Evolutionary conservation across 2,797 vertebrate genomes (phyloP).

Genomic region (Vireo griseus): DNA sequence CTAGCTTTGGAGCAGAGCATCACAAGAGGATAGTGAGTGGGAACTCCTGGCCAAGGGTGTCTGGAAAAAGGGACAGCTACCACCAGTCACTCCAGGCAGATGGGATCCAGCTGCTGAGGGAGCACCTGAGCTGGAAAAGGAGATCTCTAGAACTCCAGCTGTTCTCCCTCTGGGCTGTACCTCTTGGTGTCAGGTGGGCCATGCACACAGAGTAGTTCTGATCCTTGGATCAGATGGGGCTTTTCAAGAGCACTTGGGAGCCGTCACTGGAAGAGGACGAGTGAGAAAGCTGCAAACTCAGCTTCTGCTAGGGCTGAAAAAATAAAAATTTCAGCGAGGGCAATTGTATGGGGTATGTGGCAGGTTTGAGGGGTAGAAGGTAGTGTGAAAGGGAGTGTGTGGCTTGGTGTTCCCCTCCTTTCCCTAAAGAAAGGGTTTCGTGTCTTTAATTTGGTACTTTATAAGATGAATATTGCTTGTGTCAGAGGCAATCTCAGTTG

Average conservation of each 20-base stretch:
- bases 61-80: background rate
- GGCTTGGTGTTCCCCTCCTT: background rate
- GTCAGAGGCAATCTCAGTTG: background rate
- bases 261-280: background rate
- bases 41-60: background rate
- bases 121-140: background rate
- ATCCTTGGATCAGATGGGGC: background rate
- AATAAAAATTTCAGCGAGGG: background rate
- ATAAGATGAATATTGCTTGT: background rate
- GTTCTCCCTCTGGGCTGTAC: background rate
- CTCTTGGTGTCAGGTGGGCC: background rate
- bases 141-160: background rate
- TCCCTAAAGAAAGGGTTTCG: background rate
- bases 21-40: background rate
- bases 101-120: background rate
- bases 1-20: background rate
- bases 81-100: background rate
- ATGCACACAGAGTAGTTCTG: background rate
- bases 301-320: background rate
- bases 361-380: background rate
- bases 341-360: background rate
- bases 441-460: background rate
- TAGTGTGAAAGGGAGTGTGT: background rate
- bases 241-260: background rate
- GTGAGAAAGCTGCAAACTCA: background rate